phyloP scores from a whole-genome alignment of 2,113 vertebrate species.

The Pluvianellus socialis region DNA sequence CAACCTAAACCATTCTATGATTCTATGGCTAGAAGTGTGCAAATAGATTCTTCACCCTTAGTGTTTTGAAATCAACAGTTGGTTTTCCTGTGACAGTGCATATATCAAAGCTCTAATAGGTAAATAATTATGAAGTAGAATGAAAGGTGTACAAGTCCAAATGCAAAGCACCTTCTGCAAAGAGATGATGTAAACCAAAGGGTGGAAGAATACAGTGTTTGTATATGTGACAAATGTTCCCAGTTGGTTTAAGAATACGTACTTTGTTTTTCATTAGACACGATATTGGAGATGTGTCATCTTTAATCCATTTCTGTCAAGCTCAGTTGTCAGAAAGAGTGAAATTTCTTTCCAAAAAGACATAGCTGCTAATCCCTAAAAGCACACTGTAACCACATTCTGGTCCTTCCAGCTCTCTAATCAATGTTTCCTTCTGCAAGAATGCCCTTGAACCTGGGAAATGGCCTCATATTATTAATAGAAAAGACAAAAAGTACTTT shows the following conservation, averaged over 20 bases:
- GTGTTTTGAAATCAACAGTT: not conserved
- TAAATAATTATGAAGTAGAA: not conserved
- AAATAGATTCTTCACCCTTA: not conserved
- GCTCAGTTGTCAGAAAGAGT: not conserved
- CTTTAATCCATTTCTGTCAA: slow-evolving; percentile 52
- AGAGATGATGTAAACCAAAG: not conserved
- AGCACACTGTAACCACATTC: not conserved
- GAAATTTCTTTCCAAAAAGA: slow-evolving; percentile 14
- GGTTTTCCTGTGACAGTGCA: not conserved
- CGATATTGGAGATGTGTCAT: slow-evolving; percentile 12
- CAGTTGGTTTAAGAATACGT: not conserved
- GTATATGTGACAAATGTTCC: not conserved
- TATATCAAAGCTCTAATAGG: not conserved
- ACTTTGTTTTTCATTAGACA: slow-evolving; percentile 18
- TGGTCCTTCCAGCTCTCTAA: not conserved
- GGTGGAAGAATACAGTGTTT: not conserved
- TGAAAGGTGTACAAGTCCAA: not conserved
- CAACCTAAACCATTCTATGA: no score
- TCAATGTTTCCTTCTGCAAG: not conserved
- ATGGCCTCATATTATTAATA: not conserved
- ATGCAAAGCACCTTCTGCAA: not conserved
- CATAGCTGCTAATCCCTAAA: slow-evolving; percentile 4
- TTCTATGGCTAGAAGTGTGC: not conserved
- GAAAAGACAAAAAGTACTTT: not conserved
- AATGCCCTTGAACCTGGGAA: not conserved